Percentiles rank a stretch among this genome's conserved stretches.
Evolutionary conservation across 2,113 vertebrate species (phyloP).

Genomic region (Nesogale talazaci): DNA sequence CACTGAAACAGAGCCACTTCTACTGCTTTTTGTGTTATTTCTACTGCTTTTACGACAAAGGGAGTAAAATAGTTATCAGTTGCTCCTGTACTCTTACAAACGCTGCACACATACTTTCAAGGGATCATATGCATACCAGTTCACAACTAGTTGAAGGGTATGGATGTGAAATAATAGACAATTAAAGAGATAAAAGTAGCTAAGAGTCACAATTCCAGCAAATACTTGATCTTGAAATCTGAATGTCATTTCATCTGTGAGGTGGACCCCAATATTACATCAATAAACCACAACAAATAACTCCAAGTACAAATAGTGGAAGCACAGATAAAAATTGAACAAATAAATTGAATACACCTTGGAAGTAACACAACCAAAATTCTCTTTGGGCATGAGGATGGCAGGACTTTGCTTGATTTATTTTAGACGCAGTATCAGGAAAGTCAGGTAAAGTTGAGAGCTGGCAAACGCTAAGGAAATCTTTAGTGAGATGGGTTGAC

Average conservation of each 20-base stretch:
- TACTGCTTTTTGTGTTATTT: too few species aligned
- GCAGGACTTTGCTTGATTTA: not conserved
- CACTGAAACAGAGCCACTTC: not conserved
- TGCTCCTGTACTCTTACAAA: not conserved
- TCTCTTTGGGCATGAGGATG: not conserved
- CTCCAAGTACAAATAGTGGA: not conserved
- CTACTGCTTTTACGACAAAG: not conserved
- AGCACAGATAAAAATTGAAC: not conserved
- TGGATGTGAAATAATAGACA: not conserved
- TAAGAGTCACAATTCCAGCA: not conserved
- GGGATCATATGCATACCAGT: not conserved
- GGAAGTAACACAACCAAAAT: not conserved
- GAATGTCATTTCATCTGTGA: not conserved
- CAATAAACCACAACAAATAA: not conserved
- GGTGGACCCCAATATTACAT: not conserved
- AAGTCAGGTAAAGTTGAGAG: not conserved
- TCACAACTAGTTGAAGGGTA: rapidly evolving
- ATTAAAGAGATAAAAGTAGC: not conserved
- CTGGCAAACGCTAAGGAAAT: not conserved
- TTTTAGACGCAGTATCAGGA: not conserved
- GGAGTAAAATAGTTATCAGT: not conserved
- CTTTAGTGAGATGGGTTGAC: not conserved
- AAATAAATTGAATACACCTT: not conserved
- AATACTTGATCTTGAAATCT: not conserved
- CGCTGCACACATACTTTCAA: not conserved